A percentile compares a stretch with the other conserved stretches of the same genome.
Evolutionary conservation across 2,888 invertebrate genomes (phyloP).

Genomic region (Tetramorium bicarinatum): DNA sequence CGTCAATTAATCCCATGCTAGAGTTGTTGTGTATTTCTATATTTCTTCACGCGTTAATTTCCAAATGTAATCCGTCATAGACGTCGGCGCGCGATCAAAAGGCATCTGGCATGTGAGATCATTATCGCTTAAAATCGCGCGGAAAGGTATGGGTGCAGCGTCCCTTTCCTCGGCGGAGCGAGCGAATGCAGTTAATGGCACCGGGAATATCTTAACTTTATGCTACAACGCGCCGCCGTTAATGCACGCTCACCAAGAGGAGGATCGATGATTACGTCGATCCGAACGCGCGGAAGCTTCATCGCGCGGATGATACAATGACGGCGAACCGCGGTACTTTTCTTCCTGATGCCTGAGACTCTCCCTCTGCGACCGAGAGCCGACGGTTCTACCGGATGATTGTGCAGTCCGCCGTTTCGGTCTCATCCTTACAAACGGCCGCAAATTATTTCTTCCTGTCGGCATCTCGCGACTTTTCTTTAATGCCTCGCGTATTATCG

Average conservation of each 20-base stretch:
- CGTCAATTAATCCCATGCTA: constrained; percentile 2
- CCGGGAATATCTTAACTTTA: background rate
- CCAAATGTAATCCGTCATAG: background rate
- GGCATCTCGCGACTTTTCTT: background rate
- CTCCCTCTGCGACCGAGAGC: constrained; percentile 53
- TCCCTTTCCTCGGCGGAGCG: background rate
- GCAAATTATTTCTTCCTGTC: constrained; percentile 20
- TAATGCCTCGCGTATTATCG: background rate
- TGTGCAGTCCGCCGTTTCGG: constrained; percentile 4
- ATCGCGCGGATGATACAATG: constrained; percentile 75
- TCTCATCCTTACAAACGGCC: background rate
- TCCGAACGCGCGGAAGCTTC: constrained; percentile 77
- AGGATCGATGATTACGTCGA: constrained; percentile 74
- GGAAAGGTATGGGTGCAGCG: background rate
- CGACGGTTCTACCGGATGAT: constrained; percentile 55
- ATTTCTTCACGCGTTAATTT: constrained; percentile 1
- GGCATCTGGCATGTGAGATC: background rate
- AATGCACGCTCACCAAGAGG: background rate
- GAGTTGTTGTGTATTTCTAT: background rate
- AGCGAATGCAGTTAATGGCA: constrained; percentile 1
- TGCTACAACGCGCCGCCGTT: background rate
- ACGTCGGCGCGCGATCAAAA: background rate
- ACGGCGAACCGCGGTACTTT: constrained; percentile 72
- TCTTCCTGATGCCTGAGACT: constrained; percentile 78
- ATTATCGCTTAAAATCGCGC: constrained; percentile 5